Percentiles rank a stretch among this genome's conserved stretches.
Conservation (phyloP, 1,140 invertebrate species). For the Leptinotarsa undecemlineata region DNA sequence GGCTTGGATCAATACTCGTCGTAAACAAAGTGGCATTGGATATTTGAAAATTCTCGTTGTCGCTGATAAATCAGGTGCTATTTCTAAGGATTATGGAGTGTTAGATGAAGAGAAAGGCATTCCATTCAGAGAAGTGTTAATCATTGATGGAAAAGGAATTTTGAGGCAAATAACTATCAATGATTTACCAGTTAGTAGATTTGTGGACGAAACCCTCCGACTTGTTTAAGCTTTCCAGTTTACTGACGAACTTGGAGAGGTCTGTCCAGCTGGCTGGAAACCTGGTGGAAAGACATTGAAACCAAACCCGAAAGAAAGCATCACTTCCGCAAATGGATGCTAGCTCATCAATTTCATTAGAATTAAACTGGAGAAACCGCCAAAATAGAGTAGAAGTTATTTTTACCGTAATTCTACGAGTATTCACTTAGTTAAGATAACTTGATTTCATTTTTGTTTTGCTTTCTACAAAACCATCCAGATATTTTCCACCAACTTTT, state of each 20-base stretch:
- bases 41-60: conserved; percentile 95
- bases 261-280: conserved; percentile 96
- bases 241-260: conserved; percentile 93
- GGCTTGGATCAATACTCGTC: conserved; percentile 92
- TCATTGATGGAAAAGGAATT: conserved; percentile 87
- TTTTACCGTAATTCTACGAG: not conserved
- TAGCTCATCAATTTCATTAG: not conserved
- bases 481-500: too few species aligned
- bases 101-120: conserved; percentile 92
- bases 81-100: conserved; percentile 90
- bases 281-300: conserved; percentile 95
- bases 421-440: too few species aligned
- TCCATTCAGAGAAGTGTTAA: conserved; percentile 95
- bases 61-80: conserved; percentile 88
- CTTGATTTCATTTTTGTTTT: too few species aligned
- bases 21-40: conserved; percentile 93
- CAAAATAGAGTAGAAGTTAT: not conserved
- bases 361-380: not conserved
- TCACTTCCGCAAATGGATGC: conserved; percentile 58
- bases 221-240: conserved; percentile 96
- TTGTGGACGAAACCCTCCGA: conserved; percentile 89
- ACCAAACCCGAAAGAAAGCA: conserved; percentile 80
- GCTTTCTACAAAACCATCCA: too few species aligned
- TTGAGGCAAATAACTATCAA: conserved; percentile 97
- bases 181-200: conserved; percentile 94